Percentiles rank a stretch among this genome's conserved stretches.
Evolutionary conservation across 2,888 invertebrate genomes (phyloP).

Genomic region (Fissipunctia ypsillon): DNA sequence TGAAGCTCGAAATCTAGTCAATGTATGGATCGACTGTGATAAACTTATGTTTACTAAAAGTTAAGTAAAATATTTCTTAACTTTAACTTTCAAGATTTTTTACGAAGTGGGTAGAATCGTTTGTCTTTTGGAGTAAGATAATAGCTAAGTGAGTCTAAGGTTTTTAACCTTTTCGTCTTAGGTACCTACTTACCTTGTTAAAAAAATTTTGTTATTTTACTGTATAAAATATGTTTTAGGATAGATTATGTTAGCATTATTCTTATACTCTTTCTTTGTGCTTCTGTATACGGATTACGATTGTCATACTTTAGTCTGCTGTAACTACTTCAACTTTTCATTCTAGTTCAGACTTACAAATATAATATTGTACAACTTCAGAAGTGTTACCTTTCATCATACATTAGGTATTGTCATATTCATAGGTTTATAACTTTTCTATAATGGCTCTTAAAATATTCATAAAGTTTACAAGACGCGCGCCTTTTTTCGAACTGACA

Average conservation of each 20-base stretch:
- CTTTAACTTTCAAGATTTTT: slow-evolving; percentile 33
- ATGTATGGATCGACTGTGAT: slow-evolving; percentile 18
- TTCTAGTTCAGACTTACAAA: slow-evolving; percentile 16
- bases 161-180: not conserved
- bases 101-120: slow-evolving; percentile 53
- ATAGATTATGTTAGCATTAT: slow-evolving; percentile 1
- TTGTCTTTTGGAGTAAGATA: slow-evolving; percentile 27
- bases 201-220: not conserved
- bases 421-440: slow-evolving; percentile 47
- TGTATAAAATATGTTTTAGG: slow-evolving; percentile 4
- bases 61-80: slow-evolving; percentile 45
- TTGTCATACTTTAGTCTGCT: slow-evolving; percentile 18
- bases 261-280: slow-evolving; percentile 37
- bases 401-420: slow-evolving; percentile 55
- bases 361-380: slow-evolving; percentile 68
- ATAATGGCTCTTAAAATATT: slow-evolving; percentile 66
- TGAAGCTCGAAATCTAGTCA: slow-evolving; percentile 67
- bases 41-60: slow-evolving; percentile 41
- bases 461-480: slow-evolving; percentile 73
- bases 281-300: slow-evolving; percentile 22
- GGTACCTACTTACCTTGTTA: too few relatives aligned
- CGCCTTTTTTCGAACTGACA: slow-evolving; percentile 89
- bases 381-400: slow-evolving; percentile 63
- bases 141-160: not conserved
- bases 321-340: slow-evolving; percentile 30